Base-by-base conservation (phyloP, 2,888 invertebrate species). In the Boloria selene region DNA sequence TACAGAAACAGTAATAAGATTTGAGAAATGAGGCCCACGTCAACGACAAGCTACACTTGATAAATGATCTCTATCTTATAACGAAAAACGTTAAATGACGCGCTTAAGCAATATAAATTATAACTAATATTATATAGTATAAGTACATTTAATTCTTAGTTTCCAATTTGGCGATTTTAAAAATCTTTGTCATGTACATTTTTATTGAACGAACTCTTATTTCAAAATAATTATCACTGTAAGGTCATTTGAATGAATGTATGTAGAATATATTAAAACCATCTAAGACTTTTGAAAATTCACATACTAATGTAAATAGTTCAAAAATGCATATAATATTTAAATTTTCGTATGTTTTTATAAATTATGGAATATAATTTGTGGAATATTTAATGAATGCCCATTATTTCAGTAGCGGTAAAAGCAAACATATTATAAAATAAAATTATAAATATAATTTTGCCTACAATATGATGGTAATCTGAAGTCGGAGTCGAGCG, bases 11-110 rank as follows among this genome's bases (percentile, higher is more conserved):
- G 84, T 84, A 85, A 87, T 88, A 85, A 83, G 81, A 82, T 85
- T 87, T 89, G 88, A 89, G 84, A 87, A 89, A 90, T 88, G 86
- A 87, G 83, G 79, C 79, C 74, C 77, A 83, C 81, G 87, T 88
- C 90, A 86, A 78, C 85, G 81, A 76, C 86, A 87, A 82, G 82
- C 84, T 79, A 83, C 77, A 72, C 76, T 84, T 87, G 88, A 89
- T 85, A 85, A 88, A 90, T 86, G 88, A 81, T 80, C 74, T 78
- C 73, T 74, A 74, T 77, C 78, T 70, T 61, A 67, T 70, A 68
- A 65, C 67, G 72, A 70, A 69, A 72, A 72, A 65, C 70, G 70
- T 62, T 67, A 67, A 72, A 60, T 64, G 50, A 60, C 42, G 52
- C 61, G 13, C 50, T 61, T 51, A 55, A 62, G 52, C 61, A 59